A percentile compares a stretch with the other conserved stretches of the same genome.
Evolutionary conservation across 2,888 invertebrate species (phyloP).

Genomic region (Xestia rhomboidea): DNA sequence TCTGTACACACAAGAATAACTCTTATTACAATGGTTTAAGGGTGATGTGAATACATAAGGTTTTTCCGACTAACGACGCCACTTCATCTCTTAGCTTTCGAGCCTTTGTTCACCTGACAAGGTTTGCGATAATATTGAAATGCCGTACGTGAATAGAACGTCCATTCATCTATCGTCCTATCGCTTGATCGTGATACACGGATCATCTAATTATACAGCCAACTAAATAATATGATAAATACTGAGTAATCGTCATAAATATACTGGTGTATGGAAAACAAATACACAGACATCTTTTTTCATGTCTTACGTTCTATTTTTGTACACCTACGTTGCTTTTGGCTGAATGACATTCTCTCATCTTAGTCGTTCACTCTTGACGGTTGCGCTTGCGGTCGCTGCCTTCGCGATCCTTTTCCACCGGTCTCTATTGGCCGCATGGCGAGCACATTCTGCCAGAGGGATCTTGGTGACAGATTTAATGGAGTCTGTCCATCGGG

Average conservation of each 20-base stretch:
- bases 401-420: no score
- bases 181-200: constrained; percentile 71
- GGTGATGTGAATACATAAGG: constrained; percentile 53
- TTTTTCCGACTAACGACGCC: constrained; percentile 80
- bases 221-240: constrained; percentile 10
- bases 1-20: constrained; percentile 53
- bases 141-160: constrained; percentile 81
- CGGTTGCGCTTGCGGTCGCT: no score
- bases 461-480: no score
- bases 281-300: not conserved
- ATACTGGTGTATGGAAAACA: no score
- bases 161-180: constrained; percentile 81
- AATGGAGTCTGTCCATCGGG: no score
- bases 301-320: not conserved
- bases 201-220: constrained; percentile 38
- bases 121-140: constrained; percentile 87
- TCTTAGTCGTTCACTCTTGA: no score
- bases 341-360: not conserved
- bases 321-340: not conserved
- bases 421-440: no score
- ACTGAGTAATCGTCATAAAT: not conserved
- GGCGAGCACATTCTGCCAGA: no score
- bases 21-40: constrained; percentile 59
- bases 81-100: constrained; percentile 81
- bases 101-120: constrained; percentile 86